Evolutionary conservation across 2,888 invertebrate species (phyloP), one percentile per base, ranked within the genome.

Genomic region (Dorcus parallelipipedus): DNA sequence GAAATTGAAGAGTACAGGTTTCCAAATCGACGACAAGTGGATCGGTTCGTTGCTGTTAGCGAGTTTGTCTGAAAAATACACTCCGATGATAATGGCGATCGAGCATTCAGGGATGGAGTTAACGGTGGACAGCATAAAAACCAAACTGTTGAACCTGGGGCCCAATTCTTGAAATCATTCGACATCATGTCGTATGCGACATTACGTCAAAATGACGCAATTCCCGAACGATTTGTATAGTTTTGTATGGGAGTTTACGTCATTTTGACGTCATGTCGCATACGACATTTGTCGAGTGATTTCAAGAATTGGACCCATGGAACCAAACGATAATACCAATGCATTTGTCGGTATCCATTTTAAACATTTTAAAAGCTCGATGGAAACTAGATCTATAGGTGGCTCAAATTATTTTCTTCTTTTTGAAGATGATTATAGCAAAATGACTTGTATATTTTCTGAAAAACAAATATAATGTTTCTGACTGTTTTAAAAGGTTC

Each of bases 81-180:
- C 49, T 10, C 64, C 63, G 0, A 63, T 66, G 64, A 58, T 66
- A 8, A 66, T 64, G 60, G 64, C 65, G 3, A 56, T 64, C 8
- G 60, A 63, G 49, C 63, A 66, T 51, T 61, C 64, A 4, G 62
- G 61, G 8, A 60, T 56, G 8, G 41, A 43, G 6, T 50, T 62
- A 9, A 52, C 53, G n/a, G 42, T 55, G 38, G 59, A 62, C 58
- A 42, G 53, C 41, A 62, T 64, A 2, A 64, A 64, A 54, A 48
- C 61, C 2, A 64, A 58, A 40, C 49, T 64, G 45, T 38, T 62
- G 5, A n/a, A 41, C 7, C 2, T 41, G 41, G 41, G 5, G 9
- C n/a, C n/a, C n/a, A n/a, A n/a, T n/a, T n/a, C n/a, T n/a, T n/a
- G n/a, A n/a, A n/a, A n/a, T n/a, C n/a, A n/a, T n/a, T n/a, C n/a